Evolutionary conservation across 2,113 vertebrate species (phyloP), one percentile per base, ranked within the genome.

Genomic region (Microcebus murinus): DNA sequence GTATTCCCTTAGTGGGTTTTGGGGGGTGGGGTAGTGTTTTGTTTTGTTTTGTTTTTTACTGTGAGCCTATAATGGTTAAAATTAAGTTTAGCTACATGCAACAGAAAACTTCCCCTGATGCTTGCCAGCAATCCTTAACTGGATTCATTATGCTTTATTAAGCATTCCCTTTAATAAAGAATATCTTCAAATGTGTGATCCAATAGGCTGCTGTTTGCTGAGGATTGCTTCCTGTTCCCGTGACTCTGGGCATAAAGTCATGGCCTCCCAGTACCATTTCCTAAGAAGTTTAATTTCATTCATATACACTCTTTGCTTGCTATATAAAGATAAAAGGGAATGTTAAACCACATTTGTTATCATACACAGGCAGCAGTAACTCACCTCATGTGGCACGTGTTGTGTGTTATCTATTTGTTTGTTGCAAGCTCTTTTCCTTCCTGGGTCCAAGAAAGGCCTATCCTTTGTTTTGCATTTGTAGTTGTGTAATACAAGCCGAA

Each of bases 71-170:
- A 45, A 36, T 48, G 70, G 31, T 70, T 96, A 90, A 45, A 48
- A 74, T 93, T 93, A 91, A 48, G 9, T 90, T 87, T 74, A 52
- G 82, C 70, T 80, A 45, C 63, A 82, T 71, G 36, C 87, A 39
- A 67, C 4, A 90, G 45, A 91, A 95, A 80, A 74, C 23, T 63
- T 71, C 13, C 13, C 79, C 34, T 84, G 67, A 76, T 55, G 36
- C 27, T 70, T 76, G 7, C 25, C 20, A 76, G 31, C 59, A 39
- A 6, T 70, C 81, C 27, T 63, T 92, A 36, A 29, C 59, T 68
- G 42, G 82, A 68, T 71, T 70, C 48, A 15, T 52, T 55, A 31
- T 39, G 55, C 20, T 81, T 82, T 27, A 70, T 27, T 63, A 93
- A 77, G 31, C 68, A 68, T 76, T 74, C 65, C 61, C 4, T 45